Evolutionary conservation across 2,888 invertebrate species (phyloP), one percentile per base, ranked within the genome.

Genomic region (Phaedon cochleariae): DNA sequence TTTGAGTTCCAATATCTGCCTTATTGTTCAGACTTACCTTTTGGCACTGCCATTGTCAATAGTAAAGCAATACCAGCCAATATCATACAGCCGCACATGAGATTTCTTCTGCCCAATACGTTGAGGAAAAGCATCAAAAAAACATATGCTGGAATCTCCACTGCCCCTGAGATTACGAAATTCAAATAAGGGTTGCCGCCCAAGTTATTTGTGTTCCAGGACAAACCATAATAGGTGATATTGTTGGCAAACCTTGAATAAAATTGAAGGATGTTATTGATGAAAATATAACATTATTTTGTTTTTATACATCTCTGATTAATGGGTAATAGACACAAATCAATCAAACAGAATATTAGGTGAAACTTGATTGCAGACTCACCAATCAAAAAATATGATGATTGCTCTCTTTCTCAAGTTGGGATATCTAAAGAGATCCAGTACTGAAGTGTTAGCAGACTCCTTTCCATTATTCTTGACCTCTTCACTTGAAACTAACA

Each of bases 311-410:
- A n/a, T n/a, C n/a, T n/a, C n/a, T n/a, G n/a, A n/a, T n/a, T n/a
- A n/a, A n/a, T n/a, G n/a, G n/a, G n/a, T n/a, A n/a, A n/a, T n/a
- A n/a, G n/a, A n/a, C n/a, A n/a, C n/a, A n/a, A n/a, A n/a, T n/a
- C n/a, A n/a, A n/a, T n/a, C n/a, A n/a, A n/a, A n/a, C n/a, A n/a
- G n/a, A 46, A 34, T 17, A 53, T 37, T 6, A 26, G 29, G 7
- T 2, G 10, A 9, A n/a, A 37, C 0, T 34, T 1, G 34, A 12
- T 21, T 10, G 15, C 29, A 45, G 48, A 82, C 83, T 80, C 85
- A 89, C 92, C 92, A 92, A 78, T 90, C 90, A 78, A 90, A 91
- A 82, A 92, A 91, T 69, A 92, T 87, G 59, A 91, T 85, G n/a
- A 90, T 79, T 34, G 89, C 87, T 76, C 89, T 90, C 69, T 85